A percentile compares a stretch with the other conserved stretches of the same genome.
phyloP scores from a whole-genome alignment of 2,888 invertebrate species.

The Nemapogon koenigi region DNA sequence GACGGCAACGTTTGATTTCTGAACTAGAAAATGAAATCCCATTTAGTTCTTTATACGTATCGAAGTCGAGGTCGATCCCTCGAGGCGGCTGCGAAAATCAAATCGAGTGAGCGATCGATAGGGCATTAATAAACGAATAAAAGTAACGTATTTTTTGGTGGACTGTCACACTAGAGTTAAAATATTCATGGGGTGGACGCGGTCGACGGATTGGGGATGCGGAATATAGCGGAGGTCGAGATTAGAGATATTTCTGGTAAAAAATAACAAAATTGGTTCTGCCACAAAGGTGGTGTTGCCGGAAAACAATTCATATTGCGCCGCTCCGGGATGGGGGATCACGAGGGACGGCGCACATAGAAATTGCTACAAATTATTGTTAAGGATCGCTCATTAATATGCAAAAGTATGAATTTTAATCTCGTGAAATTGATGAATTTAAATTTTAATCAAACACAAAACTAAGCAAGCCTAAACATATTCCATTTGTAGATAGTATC shows the following conservation, averaged over 20 bases:
- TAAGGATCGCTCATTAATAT: too few species aligned
- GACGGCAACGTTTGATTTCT: constrained; percentile 46
- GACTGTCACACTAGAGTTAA: constrained; percentile 43
- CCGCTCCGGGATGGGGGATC: too few species aligned
- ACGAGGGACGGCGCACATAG: too few species aligned
- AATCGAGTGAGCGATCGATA: constrained; percentile 28
- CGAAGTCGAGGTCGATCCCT: constrained; percentile 26
- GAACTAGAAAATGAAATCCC: constrained; percentile 59
- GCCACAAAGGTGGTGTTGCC: too few species aligned
- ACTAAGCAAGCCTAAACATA: too few species aligned
- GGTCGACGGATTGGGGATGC: background rate
- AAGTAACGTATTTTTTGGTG: constrained; percentile 36
- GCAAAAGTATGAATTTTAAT: too few species aligned
- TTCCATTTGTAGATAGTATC: too few species aligned
- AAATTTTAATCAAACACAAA: too few species aligned
- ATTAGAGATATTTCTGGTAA: constrained; percentile 45
- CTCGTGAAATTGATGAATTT: too few species aligned
- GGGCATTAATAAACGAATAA: constrained; percentile 51
- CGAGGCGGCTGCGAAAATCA: constrained; percentile 19
- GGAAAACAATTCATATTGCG: too few species aligned
- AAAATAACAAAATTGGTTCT: too few species aligned
- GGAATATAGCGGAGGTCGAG: constrained; percentile 20
- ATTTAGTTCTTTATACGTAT: constrained; percentile 37
- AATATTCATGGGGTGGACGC: constrained; percentile 51
- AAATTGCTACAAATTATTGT: too few species aligned